Evolutionary conservation across 2,113 vertebrate species (phyloP).

Genomic region (Perognathus longimembris): DNA sequence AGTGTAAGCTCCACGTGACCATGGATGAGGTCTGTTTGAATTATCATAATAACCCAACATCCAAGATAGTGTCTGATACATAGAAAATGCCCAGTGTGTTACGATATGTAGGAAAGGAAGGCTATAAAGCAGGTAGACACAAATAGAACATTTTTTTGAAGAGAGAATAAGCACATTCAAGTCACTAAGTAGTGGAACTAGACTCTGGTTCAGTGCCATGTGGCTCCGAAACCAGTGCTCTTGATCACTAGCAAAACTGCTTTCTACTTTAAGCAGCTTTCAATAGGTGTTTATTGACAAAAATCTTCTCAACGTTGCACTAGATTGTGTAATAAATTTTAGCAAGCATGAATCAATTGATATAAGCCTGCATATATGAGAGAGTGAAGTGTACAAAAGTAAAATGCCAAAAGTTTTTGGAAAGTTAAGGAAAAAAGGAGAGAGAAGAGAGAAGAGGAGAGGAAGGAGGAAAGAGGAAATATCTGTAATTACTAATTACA

Average conservation of each 20-base stretch:
- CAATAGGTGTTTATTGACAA: constrained; percentile 14
- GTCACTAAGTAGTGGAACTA: background rate
- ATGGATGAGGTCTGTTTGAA: constrained; percentile 18
- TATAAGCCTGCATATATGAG: background rate
- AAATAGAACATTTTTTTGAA: background rate
- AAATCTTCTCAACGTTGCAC: constrained; percentile 37
- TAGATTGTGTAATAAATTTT: constrained; percentile 42
- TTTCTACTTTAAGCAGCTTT: constrained; percentile 33
- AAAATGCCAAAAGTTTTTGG: background rate
- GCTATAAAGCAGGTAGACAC: background rate
- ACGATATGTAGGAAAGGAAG: constrained; percentile 49
- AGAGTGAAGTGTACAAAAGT: constrained; percentile 43
- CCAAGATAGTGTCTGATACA: background rate
- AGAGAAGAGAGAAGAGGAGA: too few species aligned
- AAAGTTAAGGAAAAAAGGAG: constrained; percentile 2
- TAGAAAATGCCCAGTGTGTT: background rate
- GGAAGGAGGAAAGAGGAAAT: constrained; percentile 28
- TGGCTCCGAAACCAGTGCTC: background rate
- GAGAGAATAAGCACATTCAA: constrained; percentile 19
- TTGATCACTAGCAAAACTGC: constrained; percentile 4
- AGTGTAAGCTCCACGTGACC: background rate
- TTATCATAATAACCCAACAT: background rate
- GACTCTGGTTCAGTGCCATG: background rate
- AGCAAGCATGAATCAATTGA: background rate
- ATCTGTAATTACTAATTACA: background rate